Evolutionary conservation across 2,797 vertebrate species (phyloP).

Genomic region (Microctenopoma steveboyesi): DNA sequence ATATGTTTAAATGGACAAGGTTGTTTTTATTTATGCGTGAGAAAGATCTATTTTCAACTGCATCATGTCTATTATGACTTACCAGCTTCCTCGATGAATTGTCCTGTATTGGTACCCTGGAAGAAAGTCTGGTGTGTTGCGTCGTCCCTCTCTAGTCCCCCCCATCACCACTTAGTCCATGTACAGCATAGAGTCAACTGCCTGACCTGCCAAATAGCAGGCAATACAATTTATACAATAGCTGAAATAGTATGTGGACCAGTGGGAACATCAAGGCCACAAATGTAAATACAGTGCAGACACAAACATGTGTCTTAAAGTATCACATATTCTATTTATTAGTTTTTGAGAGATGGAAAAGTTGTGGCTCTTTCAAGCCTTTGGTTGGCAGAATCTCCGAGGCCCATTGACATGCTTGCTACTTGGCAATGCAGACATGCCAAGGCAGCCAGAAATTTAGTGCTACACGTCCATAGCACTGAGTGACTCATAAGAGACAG

Average conservation of each 20-base stretch:
- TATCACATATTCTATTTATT: constrained; percentile 31
- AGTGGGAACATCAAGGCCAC: constrained; percentile 28
- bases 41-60: constrained; percentile 45
- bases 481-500: no score
- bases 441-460: neutral
- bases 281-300: constrained; percentile 33
- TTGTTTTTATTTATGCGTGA: constrained; percentile 37
- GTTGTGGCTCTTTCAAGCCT: constrained; percentile 2
- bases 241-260: constrained; percentile 33
- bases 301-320: constrained; percentile 37
- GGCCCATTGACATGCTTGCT: neutral
- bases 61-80: constrained; percentile 26
- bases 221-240: constrained; percentile 25
- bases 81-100: constrained; percentile 2
- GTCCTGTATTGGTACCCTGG: neutral
- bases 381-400: neutral
- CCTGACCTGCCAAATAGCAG: constrained; percentile 36
- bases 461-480: no score
- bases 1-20: constrained; percentile 51
- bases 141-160: neutral
- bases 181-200: constrained; percentile 8
- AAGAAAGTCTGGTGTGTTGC: no score
- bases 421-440: neutral
- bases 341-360: constrained; percentile 21
- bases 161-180: constrained; percentile 4